Percentiles rank a stretch among this genome's conserved stretches.
phyloP scores from a whole-genome alignment of 2,797 vertebrate genomes.

The Pantherophis vulpinus region DNA sequence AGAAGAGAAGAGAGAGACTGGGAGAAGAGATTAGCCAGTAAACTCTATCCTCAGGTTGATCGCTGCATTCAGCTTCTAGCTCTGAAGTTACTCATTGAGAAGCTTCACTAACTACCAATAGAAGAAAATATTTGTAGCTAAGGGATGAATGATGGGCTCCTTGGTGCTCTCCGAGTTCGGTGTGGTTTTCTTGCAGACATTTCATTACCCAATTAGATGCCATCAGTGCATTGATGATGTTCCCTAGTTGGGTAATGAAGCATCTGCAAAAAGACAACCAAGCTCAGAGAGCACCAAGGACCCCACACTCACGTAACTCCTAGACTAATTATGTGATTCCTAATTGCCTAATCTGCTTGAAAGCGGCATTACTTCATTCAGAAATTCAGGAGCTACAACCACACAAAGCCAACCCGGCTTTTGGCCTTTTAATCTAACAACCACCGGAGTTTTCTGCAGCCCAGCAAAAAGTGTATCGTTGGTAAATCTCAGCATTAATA shows the following conservation, averaged over 20 bases:
- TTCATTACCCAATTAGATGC: background rate
- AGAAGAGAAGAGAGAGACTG: background rate
- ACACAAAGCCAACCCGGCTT: background rate
- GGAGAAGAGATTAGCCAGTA: background rate
- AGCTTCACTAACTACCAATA: background rate
- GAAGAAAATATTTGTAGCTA: background rate
- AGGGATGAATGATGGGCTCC: background rate
- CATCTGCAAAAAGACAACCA: background rate
- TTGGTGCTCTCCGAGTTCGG: background rate
- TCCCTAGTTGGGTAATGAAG: background rate
- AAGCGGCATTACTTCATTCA: background rate
- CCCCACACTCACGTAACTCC: background rate
- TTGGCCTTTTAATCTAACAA: background rate
- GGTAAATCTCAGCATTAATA: conserved; percentile 26
- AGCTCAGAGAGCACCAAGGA: background rate
- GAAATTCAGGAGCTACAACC: background rate
- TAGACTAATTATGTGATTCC: background rate
- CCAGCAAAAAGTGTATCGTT: background rate
- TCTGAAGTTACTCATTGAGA: background rate
- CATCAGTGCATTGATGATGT: background rate
- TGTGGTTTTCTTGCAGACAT: background rate
- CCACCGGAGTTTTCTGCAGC: background rate
- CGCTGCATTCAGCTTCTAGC: background rate
- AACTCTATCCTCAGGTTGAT: background rate
- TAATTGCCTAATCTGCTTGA: background rate